phyloP scores from a whole-genome alignment of 2,888 invertebrate genomes.

The Drosophila paracracens region DNA sequence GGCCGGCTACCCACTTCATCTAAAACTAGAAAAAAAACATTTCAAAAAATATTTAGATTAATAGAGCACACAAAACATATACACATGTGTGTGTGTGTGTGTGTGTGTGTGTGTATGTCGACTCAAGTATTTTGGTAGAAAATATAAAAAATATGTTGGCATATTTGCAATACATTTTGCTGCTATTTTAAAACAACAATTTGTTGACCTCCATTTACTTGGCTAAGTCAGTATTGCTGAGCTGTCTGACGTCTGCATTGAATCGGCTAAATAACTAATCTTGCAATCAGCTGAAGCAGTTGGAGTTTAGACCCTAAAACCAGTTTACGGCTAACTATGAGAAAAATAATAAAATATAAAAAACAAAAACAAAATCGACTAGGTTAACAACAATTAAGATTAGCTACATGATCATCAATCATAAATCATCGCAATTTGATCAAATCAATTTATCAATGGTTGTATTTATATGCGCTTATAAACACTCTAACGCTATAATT shows the following conservation, averaged over 20 bases:
- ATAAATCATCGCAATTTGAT: constrained; percentile 43
- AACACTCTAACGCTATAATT: constrained; percentile 14
- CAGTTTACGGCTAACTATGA: constrained; percentile 30
- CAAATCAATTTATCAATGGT: constrained; percentile 44
- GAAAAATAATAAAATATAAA: not conserved
- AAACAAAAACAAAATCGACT: constrained; percentile 3
- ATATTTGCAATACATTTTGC: constrained; percentile 13
- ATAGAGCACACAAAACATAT: constrained; percentile 7
- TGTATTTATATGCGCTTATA: constrained; percentile 13
- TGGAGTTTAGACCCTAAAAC: constrained; percentile 59
- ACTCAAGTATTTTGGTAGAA: constrained; percentile 9
- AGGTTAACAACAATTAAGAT: constrained; percentile 44
- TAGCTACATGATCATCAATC: constrained; percentile 43
- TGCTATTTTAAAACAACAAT: constrained; percentile 9
- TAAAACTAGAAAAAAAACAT: constrained; percentile 9
- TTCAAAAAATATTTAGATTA: constrained; percentile 4
- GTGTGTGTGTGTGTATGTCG: not conserved
- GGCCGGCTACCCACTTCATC: constrained; percentile 45
- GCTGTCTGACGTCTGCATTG: constrained; percentile 34
- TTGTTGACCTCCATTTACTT: constrained; percentile 40
- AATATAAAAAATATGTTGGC: not conserved
- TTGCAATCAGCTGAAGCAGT: constrained; percentile 36
- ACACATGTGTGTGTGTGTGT: not conserved
- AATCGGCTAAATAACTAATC: constrained; percentile 46
- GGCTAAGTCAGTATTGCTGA: constrained; percentile 24